phyloP scores from a whole-genome alignment of 2,888 invertebrate species.

The Ormyrus pomaceus region DNA sequence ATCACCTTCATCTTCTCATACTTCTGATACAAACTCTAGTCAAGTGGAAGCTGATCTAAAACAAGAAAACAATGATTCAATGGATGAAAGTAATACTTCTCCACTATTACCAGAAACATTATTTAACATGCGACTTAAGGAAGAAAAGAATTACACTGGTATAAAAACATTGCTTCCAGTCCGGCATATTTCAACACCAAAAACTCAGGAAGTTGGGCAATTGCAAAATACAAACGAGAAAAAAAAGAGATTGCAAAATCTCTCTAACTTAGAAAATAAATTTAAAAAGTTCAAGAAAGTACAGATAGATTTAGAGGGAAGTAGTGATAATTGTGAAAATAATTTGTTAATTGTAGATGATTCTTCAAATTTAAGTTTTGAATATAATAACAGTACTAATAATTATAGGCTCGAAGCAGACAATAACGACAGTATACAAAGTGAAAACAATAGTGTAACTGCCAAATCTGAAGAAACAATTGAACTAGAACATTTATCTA shows the following conservation, averaged over 20 bases:
- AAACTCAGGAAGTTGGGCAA: constrained; percentile 62
- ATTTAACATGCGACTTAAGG: constrained; percentile 71
- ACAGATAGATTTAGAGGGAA: constrained; percentile 65
- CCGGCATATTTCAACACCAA: constrained; percentile 59
- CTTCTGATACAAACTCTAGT: constrained; percentile 60
- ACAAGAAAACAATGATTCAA: constrained; percentile 60
- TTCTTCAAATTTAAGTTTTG: constrained; percentile 66
- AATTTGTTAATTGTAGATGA: constrained; percentile 71
- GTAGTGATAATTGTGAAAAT: constrained; percentile 70
- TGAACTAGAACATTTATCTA: constrained; percentile 87
- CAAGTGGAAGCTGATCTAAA: constrained; percentile 63
- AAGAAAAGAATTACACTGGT: constrained; percentile 75
- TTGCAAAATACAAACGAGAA: background rate
- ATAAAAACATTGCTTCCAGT: constrained; percentile 78
- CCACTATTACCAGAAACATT: constrained; percentile 72
- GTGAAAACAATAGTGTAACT: constrained; percentile 66
- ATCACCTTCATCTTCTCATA: constrained; percentile 41
- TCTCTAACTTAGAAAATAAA: constrained; percentile 2
- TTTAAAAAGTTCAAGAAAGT: constrained; percentile 23
- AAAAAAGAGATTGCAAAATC: constrained; percentile 34
- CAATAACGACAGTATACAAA: constrained; percentile 71
- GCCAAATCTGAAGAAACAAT: constrained; percentile 81
- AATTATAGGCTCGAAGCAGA: constrained; percentile 68
- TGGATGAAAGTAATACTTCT: constrained; percentile 62
- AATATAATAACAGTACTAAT: constrained; percentile 66